These are phyloP conservation scores for Botia almorhae DNA, from an alignment of 2,797 vertebrate species.

Conservation along the genomic window DNA sequence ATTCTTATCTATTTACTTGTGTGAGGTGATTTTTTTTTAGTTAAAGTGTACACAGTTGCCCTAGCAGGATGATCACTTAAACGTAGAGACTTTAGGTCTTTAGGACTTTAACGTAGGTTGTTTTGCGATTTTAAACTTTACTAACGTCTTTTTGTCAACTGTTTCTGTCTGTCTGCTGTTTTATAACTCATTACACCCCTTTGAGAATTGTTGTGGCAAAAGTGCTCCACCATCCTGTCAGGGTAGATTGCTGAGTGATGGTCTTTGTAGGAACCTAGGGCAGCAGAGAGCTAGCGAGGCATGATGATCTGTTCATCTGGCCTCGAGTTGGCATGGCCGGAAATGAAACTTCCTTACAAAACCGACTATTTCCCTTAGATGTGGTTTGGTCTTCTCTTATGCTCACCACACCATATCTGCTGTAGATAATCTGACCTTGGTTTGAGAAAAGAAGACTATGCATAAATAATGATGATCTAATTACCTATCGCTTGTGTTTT, in stretches of 20 bases:
- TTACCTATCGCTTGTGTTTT: conserved; percentile 70
- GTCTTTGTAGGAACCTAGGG: neutral
- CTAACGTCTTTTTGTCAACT: neutral
- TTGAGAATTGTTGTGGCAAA: neutral
- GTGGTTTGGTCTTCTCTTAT: neutral
- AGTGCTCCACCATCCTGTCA: conserved; percentile 28
- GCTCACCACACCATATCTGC: neutral
- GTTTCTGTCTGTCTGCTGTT: neutral
- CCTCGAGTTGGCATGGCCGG: neutral
- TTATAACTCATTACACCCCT: conserved; percentile 3
- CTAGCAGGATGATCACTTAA: neutral
- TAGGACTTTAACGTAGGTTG: too few relatives aligned
- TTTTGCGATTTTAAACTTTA: neutral
- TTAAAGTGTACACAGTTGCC: neutral
- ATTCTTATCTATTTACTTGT: neutral
- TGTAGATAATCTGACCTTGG: conserved; percentile 63
- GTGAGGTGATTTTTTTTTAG: neutral
- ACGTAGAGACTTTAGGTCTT: too few relatives aligned
- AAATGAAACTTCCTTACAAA: neutral
- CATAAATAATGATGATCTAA: conserved; percentile 68
- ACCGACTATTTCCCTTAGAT: neutral
- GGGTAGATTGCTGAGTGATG: conserved; percentile 67
- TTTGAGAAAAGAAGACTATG: conserved; percentile 60
- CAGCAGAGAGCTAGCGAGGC: neutral
- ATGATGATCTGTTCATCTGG: neutral